These are phyloP conservation scores for Stigmatopora nigra DNA, from an alignment of 2,113 vertebrate species.

Conservation along the genomic window DNA sequence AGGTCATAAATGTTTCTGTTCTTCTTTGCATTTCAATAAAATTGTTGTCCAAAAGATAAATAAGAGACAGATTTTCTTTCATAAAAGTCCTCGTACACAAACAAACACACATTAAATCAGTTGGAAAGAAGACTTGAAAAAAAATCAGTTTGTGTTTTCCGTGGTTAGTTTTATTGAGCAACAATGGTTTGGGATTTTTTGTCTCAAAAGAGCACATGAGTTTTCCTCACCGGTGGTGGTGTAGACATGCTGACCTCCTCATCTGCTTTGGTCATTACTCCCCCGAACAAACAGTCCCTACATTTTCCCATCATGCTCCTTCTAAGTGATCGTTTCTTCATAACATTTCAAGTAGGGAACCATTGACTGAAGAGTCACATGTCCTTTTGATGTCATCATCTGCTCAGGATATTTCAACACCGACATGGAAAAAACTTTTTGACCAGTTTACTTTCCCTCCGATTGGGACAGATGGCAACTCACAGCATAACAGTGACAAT, in stretches of 20 bases:
- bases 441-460: too few species aligned
- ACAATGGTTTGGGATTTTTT: conserved; percentile 27
- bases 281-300: conserved; percentile 33
- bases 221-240: conserved; percentile 14
- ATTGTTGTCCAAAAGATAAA: too few species aligned
- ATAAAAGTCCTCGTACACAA: background rate
- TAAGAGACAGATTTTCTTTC: too few species aligned
- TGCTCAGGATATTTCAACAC: background rate
- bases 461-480: too few species aligned
- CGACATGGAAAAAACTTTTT: too few species aligned
- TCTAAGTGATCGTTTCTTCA: conserved; percentile 21
- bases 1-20: too few species aligned
- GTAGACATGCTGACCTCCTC: conserved; percentile 37
- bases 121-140: background rate
- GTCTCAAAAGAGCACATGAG: conserved; percentile 25
- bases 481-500: too few species aligned
- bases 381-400: background rate
- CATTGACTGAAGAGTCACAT: background rate
- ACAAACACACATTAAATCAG: background rate
- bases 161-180: conserved; percentile 34
- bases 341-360: background rate
- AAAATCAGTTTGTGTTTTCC: background rate
- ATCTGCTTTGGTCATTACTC: conserved; percentile 2
- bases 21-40: too few species aligned
- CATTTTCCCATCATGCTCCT: conserved; percentile 16